Evolutionary conservation across 2,888 invertebrate genomes (phyloP).

Genomic region (Drosophila setosimentum): DNA sequence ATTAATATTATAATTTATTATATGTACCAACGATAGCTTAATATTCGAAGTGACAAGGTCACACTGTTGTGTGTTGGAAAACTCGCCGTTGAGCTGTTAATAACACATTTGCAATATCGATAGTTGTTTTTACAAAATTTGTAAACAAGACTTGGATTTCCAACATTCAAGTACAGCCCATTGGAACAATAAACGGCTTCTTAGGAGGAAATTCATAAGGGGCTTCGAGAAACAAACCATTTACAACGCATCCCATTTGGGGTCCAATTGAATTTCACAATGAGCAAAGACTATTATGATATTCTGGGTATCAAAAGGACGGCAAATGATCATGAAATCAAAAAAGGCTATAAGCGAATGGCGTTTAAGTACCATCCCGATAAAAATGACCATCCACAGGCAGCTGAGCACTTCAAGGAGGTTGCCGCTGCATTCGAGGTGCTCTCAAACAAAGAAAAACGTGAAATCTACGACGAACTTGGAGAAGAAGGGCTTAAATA

Average conservation of each 20-base stretch:
- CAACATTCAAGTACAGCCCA: background rate
- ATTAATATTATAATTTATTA: background rate
- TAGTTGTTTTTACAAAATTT: background rate
- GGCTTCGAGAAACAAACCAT: background rate
- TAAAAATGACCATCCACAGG: slow-evolving; percentile 67
- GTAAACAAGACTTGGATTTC: background rate
- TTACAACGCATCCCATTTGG: background rate
- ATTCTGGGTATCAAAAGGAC: slow-evolving; percentile 44
- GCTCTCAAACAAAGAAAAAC: slow-evolving; percentile 62
- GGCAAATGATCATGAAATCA: slow-evolving; percentile 45
- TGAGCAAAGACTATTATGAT: slow-evolving; percentile 47
- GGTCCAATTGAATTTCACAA: slow-evolving; percentile 9
- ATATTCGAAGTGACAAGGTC: background rate
- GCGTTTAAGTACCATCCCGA: slow-evolving; percentile 55
- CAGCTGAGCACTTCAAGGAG: slow-evolving; percentile 54
- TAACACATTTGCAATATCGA: slow-evolving; percentile 13
- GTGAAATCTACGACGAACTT: slow-evolving; percentile 50
- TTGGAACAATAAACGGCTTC: background rate
- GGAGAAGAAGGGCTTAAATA: slow-evolving; percentile 62
- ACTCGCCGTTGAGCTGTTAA: background rate
- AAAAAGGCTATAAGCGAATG: slow-evolving; percentile 42
- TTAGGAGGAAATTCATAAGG: background rate
- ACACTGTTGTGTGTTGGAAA: slow-evolving; percentile 13
- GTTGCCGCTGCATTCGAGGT: slow-evolving; percentile 63
- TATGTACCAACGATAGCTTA: background rate